Evolutionary conservation across 2,888 invertebrate species (phyloP).

Genomic region (Meiosimyza decipiens): DNA sequence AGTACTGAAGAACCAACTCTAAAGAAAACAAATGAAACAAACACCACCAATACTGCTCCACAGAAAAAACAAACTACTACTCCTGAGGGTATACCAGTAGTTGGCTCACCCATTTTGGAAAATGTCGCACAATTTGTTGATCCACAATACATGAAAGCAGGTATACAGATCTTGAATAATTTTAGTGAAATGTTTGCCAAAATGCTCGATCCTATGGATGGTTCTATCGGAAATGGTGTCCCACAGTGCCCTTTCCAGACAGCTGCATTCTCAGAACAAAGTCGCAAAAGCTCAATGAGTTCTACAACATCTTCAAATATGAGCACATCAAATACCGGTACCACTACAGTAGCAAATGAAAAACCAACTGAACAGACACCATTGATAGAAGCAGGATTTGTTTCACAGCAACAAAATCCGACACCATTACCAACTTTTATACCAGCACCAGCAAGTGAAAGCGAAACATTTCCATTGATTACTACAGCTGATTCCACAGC

Average conservation of each 20-base stretch:
- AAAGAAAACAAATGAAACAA: constrained; percentile 1
- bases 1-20: not conserved
- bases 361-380: constrained; percentile 24
- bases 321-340: constrained; percentile 11
- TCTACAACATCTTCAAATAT: constrained; percentile 20
- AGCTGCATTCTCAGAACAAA: constrained; percentile 20
- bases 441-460: constrained; percentile 27
- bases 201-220: constrained; percentile 61
- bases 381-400: not conserved
- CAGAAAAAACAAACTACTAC: not conserved
- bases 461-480: constrained; percentile 4
- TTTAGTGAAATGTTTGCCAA: constrained; percentile 65
- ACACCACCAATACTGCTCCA: constrained; percentile 11
- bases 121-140: constrained; percentile 56
- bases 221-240: constrained; percentile 24
- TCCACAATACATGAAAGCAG: constrained; percentile 61
- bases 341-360: constrained; percentile 26
- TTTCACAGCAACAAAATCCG: no score
- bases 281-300: constrained; percentile 28
- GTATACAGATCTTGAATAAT: constrained; percentile 63
- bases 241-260: constrained; percentile 15
- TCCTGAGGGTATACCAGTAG: constrained; percentile 43
- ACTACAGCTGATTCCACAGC: constrained; percentile 21
- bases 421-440: constrained; percentile 5
- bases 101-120: constrained; percentile 48